Evolutionary conservation across 2,888 invertebrate species (phyloP).

Genomic region (Phaedon cochleariae): DNA sequence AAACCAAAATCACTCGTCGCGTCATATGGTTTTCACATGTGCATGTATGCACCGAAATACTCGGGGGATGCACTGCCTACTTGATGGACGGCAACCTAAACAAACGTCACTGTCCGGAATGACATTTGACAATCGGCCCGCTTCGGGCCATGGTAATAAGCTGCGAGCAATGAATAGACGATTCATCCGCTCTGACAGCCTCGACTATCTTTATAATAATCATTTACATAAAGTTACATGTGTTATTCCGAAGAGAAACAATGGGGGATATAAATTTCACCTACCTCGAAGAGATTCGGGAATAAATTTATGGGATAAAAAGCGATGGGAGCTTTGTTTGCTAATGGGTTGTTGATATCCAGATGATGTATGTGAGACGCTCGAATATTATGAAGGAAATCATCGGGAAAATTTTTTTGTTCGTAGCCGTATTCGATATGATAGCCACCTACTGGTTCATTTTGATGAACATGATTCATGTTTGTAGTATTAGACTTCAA

Average conservation of each 20-base stretch:
- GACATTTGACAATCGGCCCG: slow-evolving; percentile 41
- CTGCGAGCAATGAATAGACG: slow-evolving; percentile 37
- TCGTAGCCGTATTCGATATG: not conserved
- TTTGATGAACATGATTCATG: not conserved
- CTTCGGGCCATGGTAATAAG: slow-evolving; percentile 39
- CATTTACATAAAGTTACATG: slow-evolving; percentile 39
- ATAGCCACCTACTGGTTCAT: not conserved
- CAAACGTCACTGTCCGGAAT: slow-evolving; percentile 35
- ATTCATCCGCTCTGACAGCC: slow-evolving; percentile 38
- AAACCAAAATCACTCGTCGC: slow-evolving; percentile 29
- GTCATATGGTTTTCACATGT: slow-evolving; percentile 20
- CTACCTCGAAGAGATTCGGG: slow-evolving; percentile 24
- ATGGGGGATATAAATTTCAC: slow-evolving; percentile 37
- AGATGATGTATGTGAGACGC: not conserved
- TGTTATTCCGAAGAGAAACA: slow-evolving; percentile 35
- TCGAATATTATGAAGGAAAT: not conserved
- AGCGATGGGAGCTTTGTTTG: slow-evolving; percentile 30
- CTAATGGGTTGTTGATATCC: slow-evolving; percentile 16
- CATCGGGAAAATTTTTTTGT: not conserved
- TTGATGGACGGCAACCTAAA: slow-evolving; percentile 40
- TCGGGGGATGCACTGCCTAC: slow-evolving; percentile 17
- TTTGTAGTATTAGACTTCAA: not conserved
- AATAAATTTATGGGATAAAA: slow-evolving; percentile 29
- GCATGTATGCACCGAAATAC: slow-evolving; percentile 25
- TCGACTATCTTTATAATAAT: slow-evolving; percentile 37